phyloP scores from a whole-genome alignment of 2,113 vertebrate genomes.

The Crotalus helleri region DNA sequence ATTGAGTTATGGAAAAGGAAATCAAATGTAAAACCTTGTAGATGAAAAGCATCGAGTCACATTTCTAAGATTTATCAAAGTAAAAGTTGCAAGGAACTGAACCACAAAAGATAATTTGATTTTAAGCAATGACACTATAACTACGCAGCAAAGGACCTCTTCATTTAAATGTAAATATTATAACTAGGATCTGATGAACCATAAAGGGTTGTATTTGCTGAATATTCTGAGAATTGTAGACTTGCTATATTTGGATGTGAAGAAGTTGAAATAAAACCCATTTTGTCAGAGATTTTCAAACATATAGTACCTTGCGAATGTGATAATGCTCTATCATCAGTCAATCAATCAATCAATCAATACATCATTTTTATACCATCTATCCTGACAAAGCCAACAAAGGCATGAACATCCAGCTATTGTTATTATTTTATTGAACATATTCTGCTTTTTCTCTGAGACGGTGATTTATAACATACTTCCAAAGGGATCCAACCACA shows the following conservation, averaged over 20 bases:
- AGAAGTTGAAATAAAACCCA: background rate
- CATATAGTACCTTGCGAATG: background rate
- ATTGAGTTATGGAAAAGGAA: background rate
- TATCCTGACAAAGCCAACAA: background rate
- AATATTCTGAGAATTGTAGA: background rate
- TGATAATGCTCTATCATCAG: background rate
- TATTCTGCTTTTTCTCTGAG: background rate
- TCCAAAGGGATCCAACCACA: background rate
- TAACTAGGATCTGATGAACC: background rate
- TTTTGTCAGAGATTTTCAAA: background rate
- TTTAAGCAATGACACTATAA: background rate
- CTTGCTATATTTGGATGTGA: background rate
- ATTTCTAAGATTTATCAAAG: constrained; percentile 15
- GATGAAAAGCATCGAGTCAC: background rate
- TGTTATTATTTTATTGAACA: background rate
- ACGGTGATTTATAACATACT: background rate
- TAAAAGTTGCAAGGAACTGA: background rate
- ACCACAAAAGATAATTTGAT: background rate
- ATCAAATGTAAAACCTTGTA: constrained; percentile 17
- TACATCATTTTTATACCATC: background rate
- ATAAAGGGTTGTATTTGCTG: background rate
- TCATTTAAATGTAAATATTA: background rate
- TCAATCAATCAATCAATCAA: background rate
- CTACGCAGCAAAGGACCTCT: background rate
- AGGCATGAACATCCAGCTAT: background rate